Base-by-base conservation (phyloP, 2,888 invertebrate genomes). In the Protophormia terraenovae region DNA sequence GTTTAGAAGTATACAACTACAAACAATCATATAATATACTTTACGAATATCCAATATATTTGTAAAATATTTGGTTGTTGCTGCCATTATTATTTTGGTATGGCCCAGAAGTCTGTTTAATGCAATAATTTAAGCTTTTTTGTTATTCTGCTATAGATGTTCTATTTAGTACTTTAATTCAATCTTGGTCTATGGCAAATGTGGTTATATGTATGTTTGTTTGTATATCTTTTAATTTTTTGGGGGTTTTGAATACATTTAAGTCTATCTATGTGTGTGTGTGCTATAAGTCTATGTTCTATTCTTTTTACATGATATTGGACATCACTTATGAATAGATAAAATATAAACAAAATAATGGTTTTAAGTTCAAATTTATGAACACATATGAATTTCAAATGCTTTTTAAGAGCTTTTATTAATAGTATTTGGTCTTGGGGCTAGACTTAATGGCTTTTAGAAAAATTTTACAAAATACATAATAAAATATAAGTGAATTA, bases 281-380 rank as follows among this genome's bases (percentile, higher is more conserved):
- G 2, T 58, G 38, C 27, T n/a, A n/a, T n/a, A n/a, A 19, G 1
- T 55, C 19, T 41, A 7, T 55, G 1, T 58, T 16, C 4, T 16
- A 27, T 62, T 10, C 32, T 53, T 8, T 38, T 47, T 29, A n/a
- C 2, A 71, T 62, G 8, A 35, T 50, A 67, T 67, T 67, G 58
- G 73, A 60, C 64, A 60, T 50, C 66, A 81, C 58, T 81, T 67
- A 73, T 60, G 73, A 67, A 62, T 75, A 75, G 62, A 75, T 69
- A 75, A 75, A 75, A 69, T 53, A 81, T 81, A 75, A 60, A 67
- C 60, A 67, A 81, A 53, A 60, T 75, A 81, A 81, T 75, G 64
- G 50, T 53, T 81, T 75, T 81, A 60, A 75, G 60, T 32, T 60
- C 27, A 81, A 81, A 81, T 81, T 69, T 75, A 81, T 81, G 75